Conservation (phyloP, 1,140 invertebrate species). For the Brachionus sp. region DNA sequence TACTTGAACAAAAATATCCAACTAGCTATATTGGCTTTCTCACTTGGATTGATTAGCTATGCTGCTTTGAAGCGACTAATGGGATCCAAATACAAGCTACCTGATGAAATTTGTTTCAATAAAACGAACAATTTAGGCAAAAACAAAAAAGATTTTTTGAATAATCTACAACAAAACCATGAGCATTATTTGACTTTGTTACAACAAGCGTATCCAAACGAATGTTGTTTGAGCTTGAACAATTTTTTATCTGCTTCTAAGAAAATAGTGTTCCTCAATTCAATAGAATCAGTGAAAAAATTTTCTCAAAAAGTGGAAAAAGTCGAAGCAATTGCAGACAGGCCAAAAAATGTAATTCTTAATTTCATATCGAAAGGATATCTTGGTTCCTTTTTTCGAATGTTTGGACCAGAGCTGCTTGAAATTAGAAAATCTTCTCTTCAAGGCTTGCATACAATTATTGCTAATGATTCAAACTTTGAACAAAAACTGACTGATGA, state of each 20-base stretch:
- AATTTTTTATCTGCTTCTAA: not conserved
- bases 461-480: conserved; percentile 11
- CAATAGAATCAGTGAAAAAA: conserved; percentile 37
- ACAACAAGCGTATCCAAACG: conserved; percentile 28
- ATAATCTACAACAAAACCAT: conserved; percentile 29
- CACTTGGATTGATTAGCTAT: conserved; percentile 8
- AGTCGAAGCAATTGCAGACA: not conserved
- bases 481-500: conserved; percentile 6
- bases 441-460: not conserved
- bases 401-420: not conserved
- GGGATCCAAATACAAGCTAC: not conserved
- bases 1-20: not conserved
- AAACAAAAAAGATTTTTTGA: conserved; percentile 19
- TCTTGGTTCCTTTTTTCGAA: conserved; percentile 44
- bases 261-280: conserved; percentile 18
- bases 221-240: not conserved
- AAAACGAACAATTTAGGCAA: not conserved
- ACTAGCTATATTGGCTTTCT: conserved; percentile 1
- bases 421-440: conserved; percentile 38
- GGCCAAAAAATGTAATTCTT: conserved; percentile 22
- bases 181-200: conserved; percentile 3
- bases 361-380: conserved; percentile 32
- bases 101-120: not conserved
- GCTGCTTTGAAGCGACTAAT: not conserved
- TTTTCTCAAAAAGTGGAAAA: not conserved